These are phyloP conservation scores for Phocoena phocoena DNA, from an alignment of 2,113 vertebrate species.

Conservation along the genomic window DNA sequence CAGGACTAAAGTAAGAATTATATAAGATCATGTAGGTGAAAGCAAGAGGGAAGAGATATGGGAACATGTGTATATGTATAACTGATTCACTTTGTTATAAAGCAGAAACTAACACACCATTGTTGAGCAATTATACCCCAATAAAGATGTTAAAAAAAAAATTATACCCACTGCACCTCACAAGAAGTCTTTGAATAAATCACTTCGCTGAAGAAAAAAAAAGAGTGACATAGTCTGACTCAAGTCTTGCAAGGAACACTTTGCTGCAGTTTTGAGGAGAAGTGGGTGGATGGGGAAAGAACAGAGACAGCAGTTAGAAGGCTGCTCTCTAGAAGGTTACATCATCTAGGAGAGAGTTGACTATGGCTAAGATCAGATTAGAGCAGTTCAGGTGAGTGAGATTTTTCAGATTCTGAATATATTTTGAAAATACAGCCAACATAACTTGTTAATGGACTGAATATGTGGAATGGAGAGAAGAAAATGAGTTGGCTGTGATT, in stretches of 20 bases:
- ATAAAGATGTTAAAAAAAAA: constrained; percentile 12
- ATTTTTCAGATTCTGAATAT: neutral
- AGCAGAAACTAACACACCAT: too few relatives aligned
- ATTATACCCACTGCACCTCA: neutral
- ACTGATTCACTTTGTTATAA: too few relatives aligned
- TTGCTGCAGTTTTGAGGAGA: neutral
- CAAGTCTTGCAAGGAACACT: neutral
- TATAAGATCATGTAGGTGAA: too few relatives aligned
- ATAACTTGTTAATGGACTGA: neutral
- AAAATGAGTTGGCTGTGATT: neutral
- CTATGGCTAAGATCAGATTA: neutral
- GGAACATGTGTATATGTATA: too few relatives aligned
- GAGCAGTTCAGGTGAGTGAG: neutral
- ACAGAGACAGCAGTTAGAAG: neutral
- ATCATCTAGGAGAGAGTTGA: neutral
- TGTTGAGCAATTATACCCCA: too few relatives aligned
- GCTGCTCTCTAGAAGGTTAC: too few relatives aligned
- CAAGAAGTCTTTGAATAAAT: constrained; percentile 30
- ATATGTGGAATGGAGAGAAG: neutral
- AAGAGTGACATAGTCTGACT: neutral
- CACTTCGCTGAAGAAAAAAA: constrained; percentile 4
- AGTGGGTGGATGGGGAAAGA: neutral
- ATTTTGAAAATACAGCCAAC: neutral
- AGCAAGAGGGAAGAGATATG: too few relatives aligned
- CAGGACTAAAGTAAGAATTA: neutral